phyloP scores from a whole-genome alignment of 2,113 vertebrate species.

The Pantherophis guttatus region DNA sequence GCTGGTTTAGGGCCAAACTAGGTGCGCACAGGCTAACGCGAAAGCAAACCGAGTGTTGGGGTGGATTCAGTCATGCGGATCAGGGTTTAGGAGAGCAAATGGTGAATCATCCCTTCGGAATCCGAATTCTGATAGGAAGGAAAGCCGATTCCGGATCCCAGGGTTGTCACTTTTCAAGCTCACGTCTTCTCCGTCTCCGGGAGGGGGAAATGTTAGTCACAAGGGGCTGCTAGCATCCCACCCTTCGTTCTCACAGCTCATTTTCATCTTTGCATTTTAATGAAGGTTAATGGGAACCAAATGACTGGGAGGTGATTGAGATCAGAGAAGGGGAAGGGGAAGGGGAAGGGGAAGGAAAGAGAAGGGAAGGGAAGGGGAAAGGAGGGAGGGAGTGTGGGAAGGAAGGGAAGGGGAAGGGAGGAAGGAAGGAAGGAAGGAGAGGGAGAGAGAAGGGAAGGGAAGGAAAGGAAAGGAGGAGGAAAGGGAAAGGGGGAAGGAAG shows the following conservation, averaged over 20 bases:
- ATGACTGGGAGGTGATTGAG: not conserved
- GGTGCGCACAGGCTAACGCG: fast-evolving
- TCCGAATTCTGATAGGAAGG: not conserved
- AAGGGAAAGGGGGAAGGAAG: too few species aligned
- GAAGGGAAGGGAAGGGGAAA: too few species aligned
- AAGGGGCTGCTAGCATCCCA: not conserved
- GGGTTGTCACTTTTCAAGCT: not conserved
- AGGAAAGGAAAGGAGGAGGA: too few species aligned
- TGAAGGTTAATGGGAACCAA: not conserved
- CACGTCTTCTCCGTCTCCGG: not conserved
- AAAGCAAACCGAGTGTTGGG: not conserved
- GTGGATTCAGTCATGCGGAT: fast-evolving
- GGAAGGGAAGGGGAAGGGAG: too few species aligned
- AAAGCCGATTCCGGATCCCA: too few species aligned
- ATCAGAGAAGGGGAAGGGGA: not conserved
- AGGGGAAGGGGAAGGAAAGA: too few species aligned
- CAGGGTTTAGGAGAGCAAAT: not conserved
- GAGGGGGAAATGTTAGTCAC: not conserved
- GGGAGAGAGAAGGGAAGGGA: too few species aligned
- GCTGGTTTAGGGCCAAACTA: not conserved
- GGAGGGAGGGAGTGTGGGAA: too few species aligned
- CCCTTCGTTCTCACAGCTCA: not conserved
- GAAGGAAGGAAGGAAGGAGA: too few species aligned
- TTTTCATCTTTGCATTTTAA: not conserved
- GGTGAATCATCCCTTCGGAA: fast-evolving